Evolutionary conservation across 2,888 invertebrate genomes (phyloP).

Genomic region (Eupeodes luniger): DNA sequence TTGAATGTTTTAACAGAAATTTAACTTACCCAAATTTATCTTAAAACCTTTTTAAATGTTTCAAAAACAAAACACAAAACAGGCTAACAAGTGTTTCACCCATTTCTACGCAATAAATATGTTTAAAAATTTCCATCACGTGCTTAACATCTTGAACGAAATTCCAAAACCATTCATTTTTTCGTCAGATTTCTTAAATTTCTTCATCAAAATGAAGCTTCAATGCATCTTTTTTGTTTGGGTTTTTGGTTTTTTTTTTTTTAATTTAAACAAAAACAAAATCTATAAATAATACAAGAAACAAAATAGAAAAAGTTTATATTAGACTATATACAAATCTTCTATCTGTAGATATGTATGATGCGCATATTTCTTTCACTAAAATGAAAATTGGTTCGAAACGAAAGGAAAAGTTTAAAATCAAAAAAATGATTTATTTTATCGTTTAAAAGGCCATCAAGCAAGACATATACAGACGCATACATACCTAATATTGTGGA

Average conservation of each 20-base stretch:
- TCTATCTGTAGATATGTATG: no score
- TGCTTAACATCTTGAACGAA: slow-evolving; percentile 20
- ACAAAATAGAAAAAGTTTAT: background rate
- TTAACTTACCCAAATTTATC: no score
- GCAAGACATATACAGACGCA: slow-evolving; percentile 17
- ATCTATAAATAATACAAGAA: slow-evolving; percentile 52
- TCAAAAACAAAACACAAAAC: no score
- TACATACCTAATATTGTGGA: background rate
- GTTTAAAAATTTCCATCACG: slow-evolving; percentile 46
- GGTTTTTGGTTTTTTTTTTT: background rate
- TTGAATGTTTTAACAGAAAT: no score
- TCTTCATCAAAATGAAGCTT: slow-evolving; percentile 37
- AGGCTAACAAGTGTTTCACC: no score
- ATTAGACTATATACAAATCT: background rate
- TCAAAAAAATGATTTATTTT: slow-evolving; percentile 80
- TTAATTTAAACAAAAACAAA: slow-evolving; percentile 8
- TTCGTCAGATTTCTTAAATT: slow-evolving; percentile 3
- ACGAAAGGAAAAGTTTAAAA: slow-evolving; percentile 62
- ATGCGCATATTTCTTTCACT: slow-evolving; percentile 4
- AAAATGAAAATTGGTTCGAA: slow-evolving; percentile 79
- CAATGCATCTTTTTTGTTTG: background rate
- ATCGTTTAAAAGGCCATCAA: slow-evolving; percentile 71
- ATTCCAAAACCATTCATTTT: slow-evolving; percentile 18
- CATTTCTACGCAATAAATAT: background rate
- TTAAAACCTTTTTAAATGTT: no score